Conservation (phyloP, 2,797 vertebrate genomes). For the Schizopygopsis pylzovi region DNA sequence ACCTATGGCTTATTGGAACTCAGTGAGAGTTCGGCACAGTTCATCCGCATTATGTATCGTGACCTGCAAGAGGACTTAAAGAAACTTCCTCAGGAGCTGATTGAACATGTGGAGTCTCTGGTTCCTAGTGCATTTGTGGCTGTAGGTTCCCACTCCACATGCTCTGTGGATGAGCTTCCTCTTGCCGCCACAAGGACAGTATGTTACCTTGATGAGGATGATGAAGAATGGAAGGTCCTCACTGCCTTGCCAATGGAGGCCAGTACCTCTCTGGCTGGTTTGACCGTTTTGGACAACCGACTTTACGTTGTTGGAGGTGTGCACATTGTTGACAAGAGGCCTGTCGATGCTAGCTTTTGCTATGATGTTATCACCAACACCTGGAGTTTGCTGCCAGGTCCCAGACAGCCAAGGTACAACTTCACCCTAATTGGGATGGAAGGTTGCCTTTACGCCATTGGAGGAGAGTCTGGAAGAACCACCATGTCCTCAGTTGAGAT, state of each 20-base stretch:
- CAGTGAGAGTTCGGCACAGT: conserved; percentile 80
- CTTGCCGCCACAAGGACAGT: conserved; percentile 80
- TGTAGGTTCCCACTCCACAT: conserved; percentile 87
- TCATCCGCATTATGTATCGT: conserved; percentile 84
- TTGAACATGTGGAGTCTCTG: conserved; percentile 82
- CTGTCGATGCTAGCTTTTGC: conserved; percentile 88
- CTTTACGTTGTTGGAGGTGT: conserved; percentile 92
- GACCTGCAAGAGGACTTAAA: conserved; percentile 79
- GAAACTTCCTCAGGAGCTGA: conserved; percentile 77
- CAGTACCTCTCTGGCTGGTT: conserved; percentile 90
- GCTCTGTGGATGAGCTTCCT: conserved; percentile 79
- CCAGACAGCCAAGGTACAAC: conserved; percentile 89
- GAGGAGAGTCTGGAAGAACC: conserved; percentile 83
- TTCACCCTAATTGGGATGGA: conserved; percentile 84
- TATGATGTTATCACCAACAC: conserved; percentile 78
- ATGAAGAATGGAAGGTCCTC: conserved; percentile 85
- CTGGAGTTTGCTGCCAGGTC: conserved; percentile 85
- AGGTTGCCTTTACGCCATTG: conserved; percentile 84
- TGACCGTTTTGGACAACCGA: conserved; percentile 86
- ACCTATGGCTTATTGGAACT: conserved; percentile 86
- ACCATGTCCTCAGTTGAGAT: conserved; percentile 86
- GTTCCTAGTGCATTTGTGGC: conserved; percentile 85
- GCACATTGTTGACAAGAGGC: conserved; percentile 84
- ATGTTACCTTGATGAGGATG: conserved; percentile 88
- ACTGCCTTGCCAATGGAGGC: conserved; percentile 83